Evolutionary conservation across 2,797 vertebrate species (phyloP).

Genomic region (Leptoclinus maculatus): DNA sequence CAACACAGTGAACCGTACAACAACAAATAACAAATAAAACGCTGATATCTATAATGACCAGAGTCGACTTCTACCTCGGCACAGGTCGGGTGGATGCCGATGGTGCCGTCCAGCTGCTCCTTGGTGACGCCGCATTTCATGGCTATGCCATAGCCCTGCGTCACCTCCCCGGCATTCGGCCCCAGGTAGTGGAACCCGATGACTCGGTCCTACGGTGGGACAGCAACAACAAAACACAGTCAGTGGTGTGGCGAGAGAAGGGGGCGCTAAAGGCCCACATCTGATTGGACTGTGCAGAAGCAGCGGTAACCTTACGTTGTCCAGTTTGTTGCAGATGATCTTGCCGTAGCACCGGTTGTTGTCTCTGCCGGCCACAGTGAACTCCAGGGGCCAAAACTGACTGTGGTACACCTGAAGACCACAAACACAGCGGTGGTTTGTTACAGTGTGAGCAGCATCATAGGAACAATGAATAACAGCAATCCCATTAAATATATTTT

Average conservation of each 20-base stretch:
- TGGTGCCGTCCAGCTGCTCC: slow-evolving; percentile 90
- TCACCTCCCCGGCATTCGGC: slow-evolving; percentile 96
- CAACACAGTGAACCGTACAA: neutral
- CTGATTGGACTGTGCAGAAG: neutral
- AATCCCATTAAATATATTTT: neutral
- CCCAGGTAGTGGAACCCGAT: slow-evolving; percentile 95
- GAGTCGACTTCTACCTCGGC: slow-evolving; percentile 86
- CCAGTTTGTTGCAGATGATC: slow-evolving; percentile 92
- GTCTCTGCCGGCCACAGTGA: slow-evolving; percentile 90
- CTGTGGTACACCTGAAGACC: slow-evolving; percentile 90
- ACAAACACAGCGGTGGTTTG: too few species aligned
- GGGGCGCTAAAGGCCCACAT: neutral
- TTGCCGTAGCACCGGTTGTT: slow-evolving; percentile 94
- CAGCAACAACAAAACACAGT: neutral
- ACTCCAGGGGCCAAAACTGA: slow-evolving; percentile 97
- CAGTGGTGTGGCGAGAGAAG: neutral
- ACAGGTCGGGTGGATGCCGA: slow-evolving; percentile 97
- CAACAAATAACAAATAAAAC: neutral
- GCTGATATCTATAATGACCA: neutral
- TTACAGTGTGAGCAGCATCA: neutral
- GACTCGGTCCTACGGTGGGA: slow-evolving; percentile 86
- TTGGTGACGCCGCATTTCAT: slow-evolving; percentile 97
- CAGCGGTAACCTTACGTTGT: slow-evolving; percentile 83
- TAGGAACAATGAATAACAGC: neutral
- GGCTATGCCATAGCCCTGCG: slow-evolving; percentile 93